Conservation (phyloP, 2,113 vertebrate species). For the Psephotus haematonotus region DNA sequence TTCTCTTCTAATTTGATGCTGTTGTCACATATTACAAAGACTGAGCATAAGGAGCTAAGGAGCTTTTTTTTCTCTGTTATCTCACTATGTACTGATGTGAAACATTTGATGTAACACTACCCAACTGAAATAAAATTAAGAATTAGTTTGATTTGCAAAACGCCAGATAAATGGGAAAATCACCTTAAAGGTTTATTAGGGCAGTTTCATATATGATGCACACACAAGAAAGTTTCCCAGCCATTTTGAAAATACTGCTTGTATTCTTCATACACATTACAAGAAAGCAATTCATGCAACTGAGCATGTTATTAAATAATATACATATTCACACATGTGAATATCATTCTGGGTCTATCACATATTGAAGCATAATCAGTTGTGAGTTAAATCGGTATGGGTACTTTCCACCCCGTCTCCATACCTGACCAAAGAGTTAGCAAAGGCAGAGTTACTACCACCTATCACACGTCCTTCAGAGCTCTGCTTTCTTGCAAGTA, state of each 20-base stretch:
- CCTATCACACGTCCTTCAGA: not conserved
- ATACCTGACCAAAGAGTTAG: not conserved
- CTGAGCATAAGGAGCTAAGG: constrained; percentile 20
- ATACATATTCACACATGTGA: not conserved
- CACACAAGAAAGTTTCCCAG: constrained; percentile 46
- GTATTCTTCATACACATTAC: constrained; percentile 59
- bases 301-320: constrained; percentile 55
- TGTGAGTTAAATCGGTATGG: not conserved
- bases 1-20: constrained; percentile 63
- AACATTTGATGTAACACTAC: constrained; percentile 62
- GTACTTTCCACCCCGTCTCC: not conserved
- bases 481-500: not conserved
- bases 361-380: not conserved
- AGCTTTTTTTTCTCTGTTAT: constrained; percentile 7
- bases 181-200: constrained; percentile 53
- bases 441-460: fast-evolving
- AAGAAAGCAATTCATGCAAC: constrained; percentile 39
- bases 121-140: constrained; percentile 49
- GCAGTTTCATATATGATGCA: constrained; percentile 54
- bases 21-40: constrained; percentile 62
- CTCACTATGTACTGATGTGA: constrained; percentile 52
- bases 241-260: constrained; percentile 45
- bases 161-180: constrained; percentile 63
- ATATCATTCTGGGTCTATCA: not conserved
- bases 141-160: constrained; percentile 69